These are phyloP conservation scores for Oasisia sp. DNA, from an alignment of 2,888 invertebrate species.

Conservation along the genomic window DNA sequence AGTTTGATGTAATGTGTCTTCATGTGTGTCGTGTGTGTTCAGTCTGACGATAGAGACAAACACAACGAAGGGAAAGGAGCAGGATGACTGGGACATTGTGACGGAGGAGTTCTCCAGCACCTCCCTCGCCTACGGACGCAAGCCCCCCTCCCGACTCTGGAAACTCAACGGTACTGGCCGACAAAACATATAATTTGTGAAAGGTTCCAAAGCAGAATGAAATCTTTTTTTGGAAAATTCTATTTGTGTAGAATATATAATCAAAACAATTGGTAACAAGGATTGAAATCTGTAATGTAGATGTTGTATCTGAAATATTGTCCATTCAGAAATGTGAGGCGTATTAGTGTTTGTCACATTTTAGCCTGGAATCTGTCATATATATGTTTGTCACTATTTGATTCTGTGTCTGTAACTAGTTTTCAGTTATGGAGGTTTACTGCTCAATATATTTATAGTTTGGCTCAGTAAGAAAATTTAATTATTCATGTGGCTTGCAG, in stretches of 20 bases:
- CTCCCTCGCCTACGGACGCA: conserved; percentile 17
- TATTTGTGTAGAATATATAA: no score
- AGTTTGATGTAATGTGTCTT: no score
- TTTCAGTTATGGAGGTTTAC: background rate
- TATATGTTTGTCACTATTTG: background rate
- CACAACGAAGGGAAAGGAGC: conserved; percentile 14
- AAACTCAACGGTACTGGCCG: conserved; percentile 26
- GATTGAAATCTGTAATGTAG: no score
- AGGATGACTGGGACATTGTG: conserved; percentile 27
- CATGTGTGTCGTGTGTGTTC: background rate
- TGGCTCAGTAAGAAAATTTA: background rate
- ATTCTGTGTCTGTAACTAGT: background rate
- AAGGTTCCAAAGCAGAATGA: background rate
- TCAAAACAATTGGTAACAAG: no score
- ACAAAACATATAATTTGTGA: background rate
- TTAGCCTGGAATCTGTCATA: background rate
- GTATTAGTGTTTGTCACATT: no score
- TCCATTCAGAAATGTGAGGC: no score
- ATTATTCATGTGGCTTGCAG: conserved; percentile 27
- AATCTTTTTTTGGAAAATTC: no score
- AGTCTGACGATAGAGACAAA: conserved; percentile 30
- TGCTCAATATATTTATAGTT: background rate
- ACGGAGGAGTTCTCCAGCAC: conserved; percentile 27
- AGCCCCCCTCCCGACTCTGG: conserved; percentile 25
- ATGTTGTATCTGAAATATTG: no score